Conservation (phyloP, 1,140 invertebrate species). For the Euura saliciscinereae region DNA sequence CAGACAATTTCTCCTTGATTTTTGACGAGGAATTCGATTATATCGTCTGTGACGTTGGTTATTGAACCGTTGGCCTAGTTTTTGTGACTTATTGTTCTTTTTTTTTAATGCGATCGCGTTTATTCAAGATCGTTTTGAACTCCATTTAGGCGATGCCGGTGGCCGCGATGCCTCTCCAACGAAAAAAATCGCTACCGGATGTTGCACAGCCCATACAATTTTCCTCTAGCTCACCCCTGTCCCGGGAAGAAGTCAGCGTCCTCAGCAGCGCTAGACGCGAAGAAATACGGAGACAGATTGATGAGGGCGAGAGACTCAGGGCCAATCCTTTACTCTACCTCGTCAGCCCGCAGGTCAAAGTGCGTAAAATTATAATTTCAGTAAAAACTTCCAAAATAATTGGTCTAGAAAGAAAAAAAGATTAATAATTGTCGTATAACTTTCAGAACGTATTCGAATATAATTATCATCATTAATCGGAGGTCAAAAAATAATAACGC, state of each 20-base stretch:
- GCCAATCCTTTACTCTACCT: conserved; percentile 94
- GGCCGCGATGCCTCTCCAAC: conserved; percentile 73
- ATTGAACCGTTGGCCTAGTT: not conserved
- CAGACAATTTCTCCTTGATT: too few species aligned
- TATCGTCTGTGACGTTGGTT: too few species aligned
- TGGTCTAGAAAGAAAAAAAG: not conserved
- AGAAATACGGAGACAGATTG: conserved; percentile 87
- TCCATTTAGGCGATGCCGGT: conserved; percentile 70
- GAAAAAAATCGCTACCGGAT: conserved; percentile 96
- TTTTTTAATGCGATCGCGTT: too few species aligned
- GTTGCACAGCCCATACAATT: conserved; percentile 77
- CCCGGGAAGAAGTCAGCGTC: conserved; percentile 92
- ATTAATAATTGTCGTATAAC: too few species aligned
- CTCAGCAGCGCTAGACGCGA: conserved; percentile 92
- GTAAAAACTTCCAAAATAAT: not conserved
- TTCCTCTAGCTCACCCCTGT: conserved; percentile 77
- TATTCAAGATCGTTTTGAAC: not conserved
- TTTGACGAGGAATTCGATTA: too few species aligned
- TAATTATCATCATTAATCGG: too few species aligned
- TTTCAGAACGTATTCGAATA: too few species aligned
- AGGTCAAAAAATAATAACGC: too few species aligned
- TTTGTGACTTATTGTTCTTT: not conserved
- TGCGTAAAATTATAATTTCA: conserved; percentile 58
- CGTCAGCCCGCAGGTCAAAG: conserved; percentile 96
- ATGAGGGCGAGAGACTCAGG: conserved; percentile 89